Conservation (phyloP, 2,888 invertebrate genomes). For the Clistopyga incitator region DNA sequence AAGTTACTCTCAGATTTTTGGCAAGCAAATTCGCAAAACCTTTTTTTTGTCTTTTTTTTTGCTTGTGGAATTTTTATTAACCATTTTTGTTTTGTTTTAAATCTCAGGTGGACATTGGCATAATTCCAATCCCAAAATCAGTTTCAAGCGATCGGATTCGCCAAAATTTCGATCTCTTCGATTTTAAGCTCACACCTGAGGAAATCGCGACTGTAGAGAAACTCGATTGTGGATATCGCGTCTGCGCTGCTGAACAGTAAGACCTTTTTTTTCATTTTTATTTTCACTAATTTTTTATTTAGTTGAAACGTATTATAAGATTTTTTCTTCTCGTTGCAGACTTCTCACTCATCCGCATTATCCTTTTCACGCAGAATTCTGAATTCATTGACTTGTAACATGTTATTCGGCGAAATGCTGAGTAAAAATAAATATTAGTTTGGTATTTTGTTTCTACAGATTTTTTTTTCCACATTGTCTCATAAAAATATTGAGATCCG, state of each 20-base stretch:
- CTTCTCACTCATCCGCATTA: conserved; percentile 18
- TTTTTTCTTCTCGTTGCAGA: conserved; percentile 3
- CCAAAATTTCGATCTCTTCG: conserved; percentile 90
- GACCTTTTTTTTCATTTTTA: neutral
- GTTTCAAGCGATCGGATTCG: conserved; percentile 89
- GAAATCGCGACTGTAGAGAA: conserved; percentile 89
- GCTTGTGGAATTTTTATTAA: neutral
- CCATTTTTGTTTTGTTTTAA: neutral
- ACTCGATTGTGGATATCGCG: conserved; percentile 90
- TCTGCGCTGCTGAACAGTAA: conserved; percentile 84
- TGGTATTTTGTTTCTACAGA: too few species aligned
- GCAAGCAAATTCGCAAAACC: conserved; percentile 74
- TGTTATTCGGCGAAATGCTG: neutral
- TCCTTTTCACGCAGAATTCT: conserved; percentile 40
- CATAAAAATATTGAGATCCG: too few species aligned
- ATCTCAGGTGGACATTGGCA: conserved; percentile 87
- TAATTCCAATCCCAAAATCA: conserved; percentile 93
- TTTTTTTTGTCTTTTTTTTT: neutral
- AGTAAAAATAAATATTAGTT: too few species aligned
- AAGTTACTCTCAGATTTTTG: conserved; percentile 89
- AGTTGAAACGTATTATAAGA: neutral
- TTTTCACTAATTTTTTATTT: neutral
- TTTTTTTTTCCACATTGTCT: too few species aligned
- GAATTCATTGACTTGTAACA: neutral
- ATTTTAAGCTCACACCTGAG: conserved; percentile 89